Conservation (phyloP, 2,888 invertebrate species). For the Morpho deidamia region DNA sequence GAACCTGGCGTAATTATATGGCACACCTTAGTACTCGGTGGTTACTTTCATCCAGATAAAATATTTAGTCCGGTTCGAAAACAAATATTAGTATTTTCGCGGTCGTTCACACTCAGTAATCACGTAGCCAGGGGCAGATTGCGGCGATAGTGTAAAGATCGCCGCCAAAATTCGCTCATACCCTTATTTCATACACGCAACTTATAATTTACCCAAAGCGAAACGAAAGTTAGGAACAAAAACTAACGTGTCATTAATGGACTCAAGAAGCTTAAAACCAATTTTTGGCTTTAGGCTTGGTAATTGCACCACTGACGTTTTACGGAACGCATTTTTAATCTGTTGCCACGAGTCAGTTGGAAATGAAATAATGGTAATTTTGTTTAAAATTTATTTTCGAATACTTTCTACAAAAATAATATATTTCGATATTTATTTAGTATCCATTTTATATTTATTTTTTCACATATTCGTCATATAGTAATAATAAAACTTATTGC, state of each 20-base stretch:
- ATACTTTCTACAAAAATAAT: constrained; percentile 54
- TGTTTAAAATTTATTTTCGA: constrained; percentile 49
- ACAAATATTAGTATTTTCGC: constrained; percentile 69
- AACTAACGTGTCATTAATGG: constrained; percentile 28
- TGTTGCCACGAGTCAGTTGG: background rate
- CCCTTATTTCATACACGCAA: constrained; percentile 41
- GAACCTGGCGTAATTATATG: constrained; percentile 53
- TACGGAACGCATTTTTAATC: constrained; percentile 12
- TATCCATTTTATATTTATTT: background rate
- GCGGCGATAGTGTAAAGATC: constrained; percentile 54
- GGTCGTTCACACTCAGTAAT: constrained; percentile 41
- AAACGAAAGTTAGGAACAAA: constrained; percentile 43
- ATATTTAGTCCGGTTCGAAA: constrained; percentile 49
- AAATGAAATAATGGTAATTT: constrained; percentile 29
- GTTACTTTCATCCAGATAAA: constrained; percentile 42
- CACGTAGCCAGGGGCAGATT: constrained; percentile 25
- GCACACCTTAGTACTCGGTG: constrained; percentile 51
- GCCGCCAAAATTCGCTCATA: constrained; percentile 41
- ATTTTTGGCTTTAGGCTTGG: constrained; percentile 2
- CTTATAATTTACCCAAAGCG: constrained; percentile 54
- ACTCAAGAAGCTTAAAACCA: constrained; percentile 13
- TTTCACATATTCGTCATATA: too few species aligned
- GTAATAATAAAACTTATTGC: too few species aligned
- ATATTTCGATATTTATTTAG: background rate
- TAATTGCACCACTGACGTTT: constrained; percentile 13